Base-by-base conservation (phyloP, 2,113 vertebrate species). In the Varanus salvator region DNA sequence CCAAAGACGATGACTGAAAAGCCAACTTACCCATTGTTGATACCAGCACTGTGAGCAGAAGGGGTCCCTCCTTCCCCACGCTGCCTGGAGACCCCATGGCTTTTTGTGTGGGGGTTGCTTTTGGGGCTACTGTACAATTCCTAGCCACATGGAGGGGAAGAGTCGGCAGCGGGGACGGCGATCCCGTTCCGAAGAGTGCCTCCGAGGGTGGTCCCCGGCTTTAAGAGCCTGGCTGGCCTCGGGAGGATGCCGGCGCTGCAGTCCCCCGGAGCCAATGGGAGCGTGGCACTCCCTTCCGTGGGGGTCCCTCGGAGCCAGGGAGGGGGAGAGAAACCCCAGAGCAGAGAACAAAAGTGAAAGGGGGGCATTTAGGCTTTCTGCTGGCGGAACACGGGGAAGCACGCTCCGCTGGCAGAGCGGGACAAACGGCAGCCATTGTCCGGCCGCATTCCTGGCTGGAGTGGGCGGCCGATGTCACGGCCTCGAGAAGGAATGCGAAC, bases 261-360 rank as follows among this genome's bases (percentile, higher is more conserved):
- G 52, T 87, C 23, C 12, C 17, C 34, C 9, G 0, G 90, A 87
- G 87, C 94, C 93, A 94, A 95, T 94, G 93, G 90, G 91, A 77
- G 78, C 77, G 1, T 9, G 91, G 92, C 88, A 86, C 92, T 68
- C 0, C 25, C 77, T 89, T 90, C 0, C 68, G 90, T 9, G 38
- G 90, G 87, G n/a, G 2, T 2, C 17, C 19, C 44, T 48, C 4
- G 19, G 64, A 50, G 23, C 27, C 75, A 1, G 3, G 9, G 3
- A 29, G 87, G 74, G 50, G 23, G 44, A 0, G 34, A 7, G 0
- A 25, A 64, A 31, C 0, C 14, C 64, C 25, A 6, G 12, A 4
- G 19, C 87, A 76, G 29, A 77, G 87, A 82, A 89, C 88, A 89
- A 89, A 89, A 85, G 44, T 85, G 60, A 89, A 93, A 95, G 90